phyloP scores from a whole-genome alignment of 2,888 invertebrate genomes.

The Tryphoninae sp. region DNA sequence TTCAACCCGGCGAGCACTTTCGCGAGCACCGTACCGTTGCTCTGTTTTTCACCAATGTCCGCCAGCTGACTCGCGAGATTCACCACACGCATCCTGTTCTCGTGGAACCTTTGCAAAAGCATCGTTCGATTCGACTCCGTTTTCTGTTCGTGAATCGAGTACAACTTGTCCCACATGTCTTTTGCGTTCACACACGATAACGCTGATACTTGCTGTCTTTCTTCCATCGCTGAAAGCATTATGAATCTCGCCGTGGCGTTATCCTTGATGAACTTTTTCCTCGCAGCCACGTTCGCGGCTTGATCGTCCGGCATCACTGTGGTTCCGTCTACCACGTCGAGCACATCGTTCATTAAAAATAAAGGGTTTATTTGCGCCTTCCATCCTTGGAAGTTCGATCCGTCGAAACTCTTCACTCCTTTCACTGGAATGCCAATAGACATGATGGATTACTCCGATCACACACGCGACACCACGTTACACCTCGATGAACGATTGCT shows the following conservation, averaged over 20 bases:
- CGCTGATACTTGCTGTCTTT: slow-evolving; percentile 50
- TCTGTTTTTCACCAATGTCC: slow-evolving; percentile 10
- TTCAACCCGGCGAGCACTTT: not conserved
- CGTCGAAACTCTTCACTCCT: too few relatives aligned
- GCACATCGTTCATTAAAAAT: slow-evolving; percentile 33
- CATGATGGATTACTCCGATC: too few relatives aligned
- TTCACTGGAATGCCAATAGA: too few relatives aligned
- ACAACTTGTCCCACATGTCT: slow-evolving; percentile 53
- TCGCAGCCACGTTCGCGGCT: slow-evolving; percentile 16
- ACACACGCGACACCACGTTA: slow-evolving; percentile 21
- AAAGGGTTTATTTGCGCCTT: too few relatives aligned
- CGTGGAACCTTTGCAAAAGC: slow-evolving; percentile 25
- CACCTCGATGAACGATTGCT: slow-evolving; percentile 36
- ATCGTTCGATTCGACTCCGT: slow-evolving; percentile 26
- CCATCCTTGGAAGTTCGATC: too few relatives aligned
- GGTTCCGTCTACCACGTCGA: slow-evolving; percentile 33
- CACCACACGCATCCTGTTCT: slow-evolving; percentile 15
- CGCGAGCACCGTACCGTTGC: not conserved
- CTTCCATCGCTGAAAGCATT: slow-evolving; percentile 59
- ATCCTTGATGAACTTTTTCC: slow-evolving; percentile 17
- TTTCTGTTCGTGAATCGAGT: slow-evolving; percentile 57
- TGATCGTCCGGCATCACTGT: slow-evolving; percentile 16
- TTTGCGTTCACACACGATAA: slow-evolving; percentile 52
- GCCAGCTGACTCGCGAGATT: slow-evolving; percentile 26
- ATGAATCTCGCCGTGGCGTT: slow-evolving; percentile 60